A percentile compares a stretch with the other conserved stretches of the same genome.
phyloP scores from a whole-genome alignment of 2,888 invertebrate genomes.

The Patella depressa region DNA sequence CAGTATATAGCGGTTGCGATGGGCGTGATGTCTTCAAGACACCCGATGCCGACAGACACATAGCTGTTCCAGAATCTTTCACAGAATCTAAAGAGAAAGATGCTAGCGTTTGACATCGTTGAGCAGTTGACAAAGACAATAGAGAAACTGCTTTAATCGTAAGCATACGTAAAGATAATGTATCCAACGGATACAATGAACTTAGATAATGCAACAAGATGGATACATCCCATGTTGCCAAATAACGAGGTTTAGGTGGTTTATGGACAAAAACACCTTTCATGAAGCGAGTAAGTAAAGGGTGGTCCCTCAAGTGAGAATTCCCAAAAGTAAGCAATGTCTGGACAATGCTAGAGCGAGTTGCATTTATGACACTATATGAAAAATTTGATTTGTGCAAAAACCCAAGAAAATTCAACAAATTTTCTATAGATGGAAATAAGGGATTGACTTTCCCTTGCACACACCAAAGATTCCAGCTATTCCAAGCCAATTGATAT shows the following conservation, averaged over 20 bases:
- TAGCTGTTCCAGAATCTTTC: too few relatives aligned
- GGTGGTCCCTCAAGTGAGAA: neutral
- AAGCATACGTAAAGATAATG: neutral
- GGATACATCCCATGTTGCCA: slow-evolving; percentile 2
- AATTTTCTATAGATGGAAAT: slow-evolving; percentile 1
- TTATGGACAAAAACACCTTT: neutral
- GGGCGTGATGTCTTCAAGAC: too few relatives aligned
- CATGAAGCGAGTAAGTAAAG: slow-evolving; percentile 3
- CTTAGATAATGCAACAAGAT: neutral
- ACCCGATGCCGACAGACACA: too few relatives aligned
- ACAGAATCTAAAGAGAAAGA: too few relatives aligned
- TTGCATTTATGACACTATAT: neutral
- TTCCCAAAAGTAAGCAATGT: neutral
- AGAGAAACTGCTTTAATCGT: too few relatives aligned
- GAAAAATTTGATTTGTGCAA: neutral
- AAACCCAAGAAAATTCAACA: neutral
- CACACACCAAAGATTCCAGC: slow-evolving; percentile 1
- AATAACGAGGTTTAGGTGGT: neutral
- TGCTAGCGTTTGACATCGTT: too few relatives aligned
- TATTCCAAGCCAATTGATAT: slow-evolving; percentile 5
- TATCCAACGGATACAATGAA: neutral
- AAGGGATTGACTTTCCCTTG: slow-evolving; percentile 6
- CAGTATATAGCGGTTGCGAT: too few relatives aligned
- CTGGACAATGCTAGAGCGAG: neutral
- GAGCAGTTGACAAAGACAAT: too few relatives aligned